phyloP scores from a whole-genome alignment of 2,113 vertebrate genomes.

The Solea solea region DNA sequence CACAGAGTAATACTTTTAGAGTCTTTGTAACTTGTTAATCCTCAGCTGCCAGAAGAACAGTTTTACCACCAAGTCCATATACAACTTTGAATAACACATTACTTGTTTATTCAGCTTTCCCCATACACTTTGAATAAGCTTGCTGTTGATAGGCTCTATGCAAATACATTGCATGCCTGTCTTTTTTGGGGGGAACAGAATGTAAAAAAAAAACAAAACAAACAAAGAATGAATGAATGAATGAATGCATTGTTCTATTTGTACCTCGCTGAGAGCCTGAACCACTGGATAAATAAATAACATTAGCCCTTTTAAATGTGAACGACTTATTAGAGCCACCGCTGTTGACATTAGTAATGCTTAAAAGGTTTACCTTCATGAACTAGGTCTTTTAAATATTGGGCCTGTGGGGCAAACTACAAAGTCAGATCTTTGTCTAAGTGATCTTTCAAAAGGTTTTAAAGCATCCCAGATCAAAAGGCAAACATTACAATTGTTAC shows the following conservation, averaged over 20 bases:
- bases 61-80: background rate
- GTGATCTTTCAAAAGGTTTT: conserved; percentile 5
- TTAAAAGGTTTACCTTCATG: conserved; percentile 45
- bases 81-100: background rate
- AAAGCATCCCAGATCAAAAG: background rate
- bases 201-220: background rate
- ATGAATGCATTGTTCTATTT: background rate
- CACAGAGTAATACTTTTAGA: background rate
- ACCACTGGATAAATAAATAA: conserved; percentile 22
- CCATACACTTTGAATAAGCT: background rate
- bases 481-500: conserved; percentile 1
- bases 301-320: conserved; percentile 30
- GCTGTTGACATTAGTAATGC: conserved; percentile 58
- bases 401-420: conserved; percentile 2
- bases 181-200: background rate
- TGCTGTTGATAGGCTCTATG: background rate
- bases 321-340: conserved; percentile 36
- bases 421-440: conserved; percentile 17
- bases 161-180: background rate
- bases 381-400: conserved; percentile 47
- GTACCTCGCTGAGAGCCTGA: background rate
- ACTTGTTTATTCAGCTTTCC: background rate
- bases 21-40: too few relatives aligned
- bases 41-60: background rate
- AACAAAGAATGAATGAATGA: too few relatives aligned